A percentile compares a stretch with the other conserved stretches of the same genome.
Conservation (phyloP, 2,113 vertebrate genomes). For the Cavia porcellus region DNA sequence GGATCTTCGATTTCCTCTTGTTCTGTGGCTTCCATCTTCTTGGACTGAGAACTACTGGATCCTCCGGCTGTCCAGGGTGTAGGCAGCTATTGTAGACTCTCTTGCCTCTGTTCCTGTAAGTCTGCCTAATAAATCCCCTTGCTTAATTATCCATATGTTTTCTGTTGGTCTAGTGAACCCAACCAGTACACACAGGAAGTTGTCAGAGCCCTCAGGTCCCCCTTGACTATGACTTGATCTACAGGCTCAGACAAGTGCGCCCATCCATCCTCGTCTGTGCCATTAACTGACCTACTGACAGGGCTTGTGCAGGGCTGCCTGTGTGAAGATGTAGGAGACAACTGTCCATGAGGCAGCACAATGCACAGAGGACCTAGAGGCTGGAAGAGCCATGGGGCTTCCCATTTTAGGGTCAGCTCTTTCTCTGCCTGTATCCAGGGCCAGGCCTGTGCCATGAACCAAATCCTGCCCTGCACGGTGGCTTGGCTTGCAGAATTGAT, state of each 20-base stretch:
- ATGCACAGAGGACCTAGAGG: neutral
- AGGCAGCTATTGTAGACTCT: neutral
- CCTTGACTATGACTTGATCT: neutral
- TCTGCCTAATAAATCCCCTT: neutral
- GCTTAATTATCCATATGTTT: neutral
- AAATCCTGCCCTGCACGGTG: neutral
- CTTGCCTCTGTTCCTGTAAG: neutral
- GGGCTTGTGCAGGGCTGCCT: neutral
- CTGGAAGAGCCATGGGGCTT: constrained; percentile 15
- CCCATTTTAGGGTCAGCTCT: neutral
- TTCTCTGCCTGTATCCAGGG: constrained; percentile 35
- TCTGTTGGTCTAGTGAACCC: neutral
- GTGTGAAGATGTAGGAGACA: accelerated
- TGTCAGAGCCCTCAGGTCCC: neutral
- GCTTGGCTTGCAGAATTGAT: neutral
- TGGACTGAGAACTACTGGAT: neutral
- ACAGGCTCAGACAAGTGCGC: neutral
- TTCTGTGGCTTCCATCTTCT: neutral
- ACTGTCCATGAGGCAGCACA: neutral
- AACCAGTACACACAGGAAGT: neutral
- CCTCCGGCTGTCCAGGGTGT: neutral
- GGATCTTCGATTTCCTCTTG: neutral
- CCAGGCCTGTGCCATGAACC: constrained; percentile 25
- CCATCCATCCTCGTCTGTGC: neutral
- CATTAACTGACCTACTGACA: neutral